These are phyloP conservation scores for Nothobranchius furzeri DNA, from an alignment of 2,113 vertebrate genomes.

Conservation along the genomic window DNA sequence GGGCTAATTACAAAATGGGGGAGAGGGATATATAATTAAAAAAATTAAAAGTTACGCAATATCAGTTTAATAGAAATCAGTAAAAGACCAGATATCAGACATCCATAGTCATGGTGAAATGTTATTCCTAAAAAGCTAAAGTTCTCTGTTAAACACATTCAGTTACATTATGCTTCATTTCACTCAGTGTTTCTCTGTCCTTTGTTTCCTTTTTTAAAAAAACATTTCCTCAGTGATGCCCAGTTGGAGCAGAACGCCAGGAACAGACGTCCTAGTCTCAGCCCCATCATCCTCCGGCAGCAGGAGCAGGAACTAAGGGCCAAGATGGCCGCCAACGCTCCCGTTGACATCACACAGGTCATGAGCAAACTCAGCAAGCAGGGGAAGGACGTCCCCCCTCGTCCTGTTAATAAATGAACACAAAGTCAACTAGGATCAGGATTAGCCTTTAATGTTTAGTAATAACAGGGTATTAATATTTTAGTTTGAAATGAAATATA, in stretches of 20 bases:
- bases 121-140: no score
- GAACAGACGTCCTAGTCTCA: conserved; percentile 90
- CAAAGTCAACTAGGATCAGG: background rate
- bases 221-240: conserved; percentile 58
- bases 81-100: no score
- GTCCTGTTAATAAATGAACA: conserved; percentile 23
- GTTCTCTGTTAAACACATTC: no score
- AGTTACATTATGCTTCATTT: no score
- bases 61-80: no score
- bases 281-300: conserved; percentile 90
- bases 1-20: no score
- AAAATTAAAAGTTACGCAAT: no score
- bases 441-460: background rate
- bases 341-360: conserved; percentile 98
- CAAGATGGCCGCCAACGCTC: conserved; percentile 83
- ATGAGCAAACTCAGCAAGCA: conserved; percentile 97
- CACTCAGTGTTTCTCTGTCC: no score
- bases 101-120: no score
- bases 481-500: conserved; percentile 6
- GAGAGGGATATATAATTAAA: no score
- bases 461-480: background rate
- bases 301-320: conserved; percentile 89
- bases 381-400: conserved; percentile 67
- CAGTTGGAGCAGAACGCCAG: conserved; percentile 84
- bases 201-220: background rate